Evolutionary conservation across 1,140 invertebrate species (phyloP).

Genomic region (Brachionus koreanus): DNA sequence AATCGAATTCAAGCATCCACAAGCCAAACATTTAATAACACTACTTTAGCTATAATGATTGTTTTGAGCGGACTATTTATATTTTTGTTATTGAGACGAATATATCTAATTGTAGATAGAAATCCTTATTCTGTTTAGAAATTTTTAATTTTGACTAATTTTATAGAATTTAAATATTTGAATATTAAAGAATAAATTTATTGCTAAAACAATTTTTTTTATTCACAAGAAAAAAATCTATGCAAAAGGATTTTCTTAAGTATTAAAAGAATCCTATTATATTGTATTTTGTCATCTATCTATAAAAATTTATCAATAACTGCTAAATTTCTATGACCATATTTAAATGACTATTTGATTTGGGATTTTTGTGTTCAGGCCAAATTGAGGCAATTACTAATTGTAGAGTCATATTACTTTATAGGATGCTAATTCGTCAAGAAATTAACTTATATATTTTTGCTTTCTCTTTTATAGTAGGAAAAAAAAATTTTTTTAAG

Average conservation of each 20-base stretch:
- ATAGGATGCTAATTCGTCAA: neutral
- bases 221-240: no score
- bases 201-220: neutral
- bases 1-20: neutral
- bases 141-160: neutral
- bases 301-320: neutral
- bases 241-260: neutral
- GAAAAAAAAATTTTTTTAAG: neutral
- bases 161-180: neutral
- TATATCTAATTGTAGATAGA: constrained; percentile 41
- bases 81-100: constrained; percentile 17
- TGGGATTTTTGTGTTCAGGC: neutral
- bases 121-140: constrained; percentile 8
- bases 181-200: constrained; percentile 1
- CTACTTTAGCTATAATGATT: neutral
- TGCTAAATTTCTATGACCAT: neutral
- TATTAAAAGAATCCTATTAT: neutral
- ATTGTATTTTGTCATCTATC: neutral
- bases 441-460: neutral
- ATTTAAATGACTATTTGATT: neutral
- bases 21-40: neutral
- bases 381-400: neutral
- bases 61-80: constrained; percentile 3
- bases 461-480: neutral
- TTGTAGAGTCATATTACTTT: neutral